Evolutionary conservation across 92 coral and sea anemone species (phyloP).

Genomic region (Epizoanthus stellaris): DNA sequence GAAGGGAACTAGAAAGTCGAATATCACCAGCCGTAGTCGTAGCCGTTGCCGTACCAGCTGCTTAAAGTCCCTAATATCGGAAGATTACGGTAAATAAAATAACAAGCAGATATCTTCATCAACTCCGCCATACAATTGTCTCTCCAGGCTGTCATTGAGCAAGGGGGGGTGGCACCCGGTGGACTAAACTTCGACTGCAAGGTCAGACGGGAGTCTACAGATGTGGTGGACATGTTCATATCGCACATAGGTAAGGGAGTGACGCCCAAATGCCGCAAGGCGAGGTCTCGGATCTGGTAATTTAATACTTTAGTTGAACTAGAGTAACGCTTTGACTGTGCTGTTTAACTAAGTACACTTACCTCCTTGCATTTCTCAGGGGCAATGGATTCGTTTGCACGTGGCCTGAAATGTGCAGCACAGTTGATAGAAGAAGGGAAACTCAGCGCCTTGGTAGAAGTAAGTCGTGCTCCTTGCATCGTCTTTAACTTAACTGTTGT

Average conservation of each 20-base stretch:
- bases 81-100: neutral
- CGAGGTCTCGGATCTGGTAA: neutral
- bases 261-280: neutral
- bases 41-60: too few relatives aligned
- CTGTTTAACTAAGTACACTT: too few relatives aligned
- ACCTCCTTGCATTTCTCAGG: constrained; percentile 42
- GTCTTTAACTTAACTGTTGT: too few relatives aligned
- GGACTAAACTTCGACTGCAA: constrained; percentile 92
- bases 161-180: constrained; percentile 86
- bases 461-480: constrained; percentile 12
- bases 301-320: neutral
- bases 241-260: constrained; percentile 75
- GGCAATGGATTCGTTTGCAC: constrained; percentile 90
- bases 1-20: too few relatives aligned
- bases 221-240: constrained; percentile 84
- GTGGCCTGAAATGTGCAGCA: constrained; percentile 84
- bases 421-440: constrained; percentile 74
- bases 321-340: neutral
- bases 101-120: neutral
- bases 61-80: too few relatives aligned
- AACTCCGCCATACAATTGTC: neutral
- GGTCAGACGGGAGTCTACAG: constrained; percentile 90
- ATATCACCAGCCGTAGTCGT: too few relatives aligned
- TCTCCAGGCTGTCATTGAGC: constrained; percentile 76
- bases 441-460: constrained; percentile 68